Conservation (phyloP, 2,888 invertebrate genomes). For the Trissoscelio sp. region DNA sequence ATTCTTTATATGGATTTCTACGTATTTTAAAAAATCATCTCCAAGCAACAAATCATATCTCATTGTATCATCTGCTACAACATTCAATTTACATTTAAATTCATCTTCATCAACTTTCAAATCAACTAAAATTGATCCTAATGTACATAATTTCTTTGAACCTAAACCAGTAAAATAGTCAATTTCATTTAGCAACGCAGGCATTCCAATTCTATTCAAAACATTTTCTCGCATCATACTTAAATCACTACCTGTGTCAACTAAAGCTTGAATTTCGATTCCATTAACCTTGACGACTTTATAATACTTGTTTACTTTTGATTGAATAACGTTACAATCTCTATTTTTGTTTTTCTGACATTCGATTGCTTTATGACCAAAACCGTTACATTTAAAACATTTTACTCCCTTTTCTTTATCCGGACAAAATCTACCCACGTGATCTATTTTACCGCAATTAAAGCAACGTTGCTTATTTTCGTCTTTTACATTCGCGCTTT, state of each 20-base stretch:
- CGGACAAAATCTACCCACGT: constrained; percentile 8
- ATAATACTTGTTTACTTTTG: too few species aligned
- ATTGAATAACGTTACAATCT: too few species aligned
- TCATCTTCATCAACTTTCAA: background rate
- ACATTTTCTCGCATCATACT: constrained; percentile 37
- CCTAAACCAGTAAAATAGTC: constrained; percentile 38
- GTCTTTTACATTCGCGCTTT: constrained; percentile 19
- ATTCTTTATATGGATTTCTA: too few species aligned
- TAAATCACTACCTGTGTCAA: constrained; percentile 56
- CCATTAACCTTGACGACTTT: too few species aligned
- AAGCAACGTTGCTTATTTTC: too few species aligned
- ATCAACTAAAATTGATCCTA: background rate
- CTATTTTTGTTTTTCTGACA: too few species aligned
- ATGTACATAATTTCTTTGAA: background rate
- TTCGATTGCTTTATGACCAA: too few species aligned
- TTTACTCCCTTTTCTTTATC: constrained; percentile 58
- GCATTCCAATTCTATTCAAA: constrained; percentile 23
- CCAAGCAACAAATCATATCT: too few species aligned
- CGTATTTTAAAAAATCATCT: too few species aligned
- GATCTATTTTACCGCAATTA: constrained; percentile 33
- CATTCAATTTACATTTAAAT: too few species aligned
- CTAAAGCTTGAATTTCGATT: constrained; percentile 32
- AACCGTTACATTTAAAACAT: constrained; percentile 68
- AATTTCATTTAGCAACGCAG: background rate
- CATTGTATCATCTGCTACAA: too few species aligned